A percentile compares a stretch with the other conserved stretches of the same genome.
Conservation (phyloP, 2,888 invertebrate species). For the Xanthia togata region DNA sequence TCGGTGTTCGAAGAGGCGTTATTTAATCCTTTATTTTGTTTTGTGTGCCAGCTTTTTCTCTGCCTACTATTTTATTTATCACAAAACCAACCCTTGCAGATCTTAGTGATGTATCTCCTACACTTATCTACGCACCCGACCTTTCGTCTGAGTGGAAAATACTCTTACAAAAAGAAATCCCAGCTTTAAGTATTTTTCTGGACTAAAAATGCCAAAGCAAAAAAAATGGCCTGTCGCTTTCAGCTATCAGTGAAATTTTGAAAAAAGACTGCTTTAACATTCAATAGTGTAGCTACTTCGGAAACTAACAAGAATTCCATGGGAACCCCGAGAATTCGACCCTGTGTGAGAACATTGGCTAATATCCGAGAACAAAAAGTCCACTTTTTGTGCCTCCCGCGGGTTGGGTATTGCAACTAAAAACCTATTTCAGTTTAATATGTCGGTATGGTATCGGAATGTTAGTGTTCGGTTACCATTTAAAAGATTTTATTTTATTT, state of each 20-base stretch:
- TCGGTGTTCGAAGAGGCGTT: background rate
- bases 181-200: background rate
- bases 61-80: conserved; percentile 1
- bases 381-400: background rate
- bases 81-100: background rate
- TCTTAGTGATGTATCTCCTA: background rate
- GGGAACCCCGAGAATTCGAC: conserved; percentile 1
- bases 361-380: background rate
- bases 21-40: background rate
- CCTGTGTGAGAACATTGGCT: background rate
- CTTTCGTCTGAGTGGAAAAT: background rate
- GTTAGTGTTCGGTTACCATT: background rate
- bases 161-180: background rate
- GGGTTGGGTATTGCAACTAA: background rate
- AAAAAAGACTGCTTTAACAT: background rate
- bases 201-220: background rate
- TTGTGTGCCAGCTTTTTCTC: background rate
- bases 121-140: background rate
- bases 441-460: background rate
- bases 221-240: conserved; percentile 3
- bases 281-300: background rate
- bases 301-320: background rate
- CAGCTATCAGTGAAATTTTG: background rate
- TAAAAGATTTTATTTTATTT: conserved; percentile 2
- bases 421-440: conserved; percentile 15